phyloP scores from a whole-genome alignment of 2,888 invertebrate species.

The Ceratothoa steindachneri region DNA sequence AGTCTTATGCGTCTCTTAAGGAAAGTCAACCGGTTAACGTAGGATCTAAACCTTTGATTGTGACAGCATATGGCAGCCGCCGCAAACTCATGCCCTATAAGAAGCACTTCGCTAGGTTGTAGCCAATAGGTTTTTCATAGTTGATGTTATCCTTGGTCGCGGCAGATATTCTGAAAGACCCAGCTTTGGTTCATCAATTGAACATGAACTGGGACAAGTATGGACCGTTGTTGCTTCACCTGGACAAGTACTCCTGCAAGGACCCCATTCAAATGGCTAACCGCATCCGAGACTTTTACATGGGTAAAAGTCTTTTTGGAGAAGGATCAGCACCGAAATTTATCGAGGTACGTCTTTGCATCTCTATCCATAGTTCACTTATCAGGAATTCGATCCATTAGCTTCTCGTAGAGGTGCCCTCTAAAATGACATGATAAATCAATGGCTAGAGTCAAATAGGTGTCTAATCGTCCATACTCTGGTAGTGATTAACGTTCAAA shows the following conservation, averaged over 20 bases:
- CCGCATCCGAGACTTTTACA: slow-evolving; percentile 30
- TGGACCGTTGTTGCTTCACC: slow-evolving; percentile 33
- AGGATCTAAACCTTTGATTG: too few species aligned
- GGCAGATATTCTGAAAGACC: slow-evolving; percentile 39
- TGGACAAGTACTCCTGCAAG: slow-evolving; percentile 34
- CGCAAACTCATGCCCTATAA: too few species aligned
- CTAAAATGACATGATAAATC: too few species aligned
- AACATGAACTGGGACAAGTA: slow-evolving; percentile 41
- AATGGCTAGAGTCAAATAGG: not conserved
- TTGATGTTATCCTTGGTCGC: too few species aligned
- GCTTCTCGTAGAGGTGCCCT: not conserved
- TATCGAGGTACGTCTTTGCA: slow-evolving; percentile 29
- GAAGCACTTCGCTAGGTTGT: too few species aligned
- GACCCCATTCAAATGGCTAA: slow-evolving; percentile 32
- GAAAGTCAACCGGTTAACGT: too few species aligned
- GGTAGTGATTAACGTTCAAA: too few species aligned
- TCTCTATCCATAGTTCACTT: too few species aligned
- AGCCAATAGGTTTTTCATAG: too few species aligned
- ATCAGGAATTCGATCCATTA: not conserved
- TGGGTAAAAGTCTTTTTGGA: slow-evolving; percentile 34
- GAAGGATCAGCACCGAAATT: slow-evolving; percentile 27
- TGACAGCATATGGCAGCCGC: too few species aligned
- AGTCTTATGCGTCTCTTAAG: too few species aligned
- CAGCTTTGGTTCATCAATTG: slow-evolving; percentile 21
- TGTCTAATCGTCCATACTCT: not conserved